Conservation (phyloP, 2,113 vertebrate genomes). For the Colius striatus region DNA sequence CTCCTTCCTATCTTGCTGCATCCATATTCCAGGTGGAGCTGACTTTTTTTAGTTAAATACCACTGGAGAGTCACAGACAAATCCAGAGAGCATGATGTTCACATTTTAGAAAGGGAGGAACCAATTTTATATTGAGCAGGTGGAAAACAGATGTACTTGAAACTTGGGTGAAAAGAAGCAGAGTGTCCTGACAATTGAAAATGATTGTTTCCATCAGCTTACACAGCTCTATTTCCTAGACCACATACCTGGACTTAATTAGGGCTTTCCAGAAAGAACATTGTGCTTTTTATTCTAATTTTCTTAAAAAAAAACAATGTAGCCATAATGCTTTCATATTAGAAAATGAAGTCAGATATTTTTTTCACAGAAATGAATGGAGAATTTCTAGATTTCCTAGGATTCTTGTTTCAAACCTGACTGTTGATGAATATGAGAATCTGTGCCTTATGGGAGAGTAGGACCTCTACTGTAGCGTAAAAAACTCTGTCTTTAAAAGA, state of each 20-base stretch:
- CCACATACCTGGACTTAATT: constrained; percentile 55
- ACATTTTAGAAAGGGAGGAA: constrained; percentile 26
- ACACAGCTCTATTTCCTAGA: constrained; percentile 60
- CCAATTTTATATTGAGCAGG: constrained; percentile 41
- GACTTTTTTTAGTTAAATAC: constrained; percentile 35
- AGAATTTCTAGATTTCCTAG: not conserved
- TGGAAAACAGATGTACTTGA: constrained; percentile 69
- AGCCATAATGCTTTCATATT: not conserved
- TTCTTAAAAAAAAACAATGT: not conserved
- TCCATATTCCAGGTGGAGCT: not conserved
- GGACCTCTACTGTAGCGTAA: not conserved
- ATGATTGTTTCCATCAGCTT: constrained; percentile 62
- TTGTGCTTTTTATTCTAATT: constrained; percentile 4
- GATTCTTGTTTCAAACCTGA: not conserved
- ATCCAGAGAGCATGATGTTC: not conserved
- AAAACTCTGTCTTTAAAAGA: not conserved
- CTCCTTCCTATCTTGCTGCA: not conserved
- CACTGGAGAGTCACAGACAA: not conserved
- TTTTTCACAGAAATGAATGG: not conserved
- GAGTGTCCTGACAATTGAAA: constrained; percentile 60
- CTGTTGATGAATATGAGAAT: not conserved
- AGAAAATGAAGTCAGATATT: not conserved
- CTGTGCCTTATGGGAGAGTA: not conserved
- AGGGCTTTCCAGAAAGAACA: constrained; percentile 25
- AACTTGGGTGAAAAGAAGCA: constrained; percentile 47